Conservation (phyloP, 1,140 invertebrate genomes). For the Pseudomyrmex dendroicus region DNA sequence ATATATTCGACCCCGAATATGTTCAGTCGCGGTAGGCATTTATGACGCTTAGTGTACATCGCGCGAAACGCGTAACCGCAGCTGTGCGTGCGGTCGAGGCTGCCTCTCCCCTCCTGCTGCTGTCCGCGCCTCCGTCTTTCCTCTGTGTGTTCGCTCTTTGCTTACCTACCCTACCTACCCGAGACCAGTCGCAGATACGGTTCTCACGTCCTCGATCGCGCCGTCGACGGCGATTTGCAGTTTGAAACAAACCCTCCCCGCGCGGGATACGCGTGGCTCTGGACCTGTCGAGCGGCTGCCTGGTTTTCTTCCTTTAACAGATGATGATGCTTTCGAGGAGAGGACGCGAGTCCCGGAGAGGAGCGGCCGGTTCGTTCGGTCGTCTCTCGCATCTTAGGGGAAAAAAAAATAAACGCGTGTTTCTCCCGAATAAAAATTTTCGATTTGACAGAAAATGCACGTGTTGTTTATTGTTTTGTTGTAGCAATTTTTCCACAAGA, state of each 20-base stretch:
- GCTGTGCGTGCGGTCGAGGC: constrained; percentile 77
- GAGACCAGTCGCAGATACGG: constrained; percentile 72
- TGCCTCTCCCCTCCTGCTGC: constrained; percentile 32
- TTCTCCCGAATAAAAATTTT: constrained; percentile 4
- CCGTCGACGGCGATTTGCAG: constrained; percentile 71
- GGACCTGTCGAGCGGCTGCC: not conserved
- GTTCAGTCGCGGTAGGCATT: constrained; percentile 8
- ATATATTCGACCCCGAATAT: not conserved
- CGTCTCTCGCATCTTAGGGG: not conserved
- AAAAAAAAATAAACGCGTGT: not conserved
- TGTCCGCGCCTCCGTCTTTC: constrained; percentile 31
- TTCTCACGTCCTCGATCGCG: constrained; percentile 78
- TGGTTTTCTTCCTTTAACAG: constrained; percentile 36
- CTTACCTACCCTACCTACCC: constrained; percentile 71
- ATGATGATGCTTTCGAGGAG: constrained; percentile 50
- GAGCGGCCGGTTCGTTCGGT: constrained; percentile 11
- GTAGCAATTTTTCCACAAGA: not conserved
- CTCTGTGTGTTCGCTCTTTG: constrained; percentile 58
- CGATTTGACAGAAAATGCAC: not conserved
- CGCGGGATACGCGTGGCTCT: constrained; percentile 25
- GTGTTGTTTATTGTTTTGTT: not conserved
- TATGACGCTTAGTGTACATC: constrained; percentile 69
- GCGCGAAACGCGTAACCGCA: constrained; percentile 81
- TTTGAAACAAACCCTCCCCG: constrained; percentile 68
- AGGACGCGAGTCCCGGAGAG: constrained; percentile 39